These are phyloP conservation scores for Drosophila gunungcola DNA, from an alignment of 1,140 invertebrate species.

Conservation along the genomic window DNA sequence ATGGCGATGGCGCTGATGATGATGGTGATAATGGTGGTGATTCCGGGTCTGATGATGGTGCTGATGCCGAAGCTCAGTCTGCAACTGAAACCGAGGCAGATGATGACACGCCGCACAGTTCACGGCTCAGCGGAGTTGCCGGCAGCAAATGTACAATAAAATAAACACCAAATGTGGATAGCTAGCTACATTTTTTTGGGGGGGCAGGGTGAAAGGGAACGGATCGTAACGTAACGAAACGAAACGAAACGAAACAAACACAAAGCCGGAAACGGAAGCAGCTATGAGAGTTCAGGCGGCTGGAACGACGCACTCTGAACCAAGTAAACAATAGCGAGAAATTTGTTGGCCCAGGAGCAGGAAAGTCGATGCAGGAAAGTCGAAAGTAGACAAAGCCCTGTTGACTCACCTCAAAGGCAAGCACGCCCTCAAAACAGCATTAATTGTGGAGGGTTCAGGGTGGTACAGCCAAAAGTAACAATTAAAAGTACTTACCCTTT, in stretches of 20 bases:
- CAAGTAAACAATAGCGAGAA: constrained; percentile 62
- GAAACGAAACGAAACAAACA: constrained; percentile 52
- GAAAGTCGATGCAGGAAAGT: constrained; percentile 31
- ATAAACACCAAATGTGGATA: constrained; percentile 62
- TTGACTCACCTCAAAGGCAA: constrained; percentile 19
- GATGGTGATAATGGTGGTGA: constrained; percentile 32
- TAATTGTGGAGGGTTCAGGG: constrained; percentile 8
- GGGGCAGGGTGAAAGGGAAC: not conserved
- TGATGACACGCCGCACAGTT: constrained; percentile 68
- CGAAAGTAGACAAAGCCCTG: constrained; percentile 33
- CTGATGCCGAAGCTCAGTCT: constrained; percentile 35
- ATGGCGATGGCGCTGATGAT: constrained; percentile 9
- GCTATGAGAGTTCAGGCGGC: constrained; percentile 49
- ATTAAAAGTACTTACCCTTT: not conserved
- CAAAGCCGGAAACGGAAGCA: constrained; percentile 76
- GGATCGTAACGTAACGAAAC: constrained; percentile 6
- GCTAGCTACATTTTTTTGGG: too few species aligned
- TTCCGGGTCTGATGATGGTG: constrained; percentile 20
- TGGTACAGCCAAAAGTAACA: constrained; percentile 5
- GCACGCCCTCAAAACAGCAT: constrained; percentile 1
- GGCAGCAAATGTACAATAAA: constrained; percentile 76
- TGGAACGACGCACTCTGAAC: constrained; percentile 47
- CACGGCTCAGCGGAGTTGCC: constrained; percentile 66
- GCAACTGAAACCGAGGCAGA: constrained; percentile 24
- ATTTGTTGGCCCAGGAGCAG: constrained; percentile 37